Evolutionary conservation across 2,888 invertebrate genomes (phyloP).

Genomic region (Nudaria mundana): DNA sequence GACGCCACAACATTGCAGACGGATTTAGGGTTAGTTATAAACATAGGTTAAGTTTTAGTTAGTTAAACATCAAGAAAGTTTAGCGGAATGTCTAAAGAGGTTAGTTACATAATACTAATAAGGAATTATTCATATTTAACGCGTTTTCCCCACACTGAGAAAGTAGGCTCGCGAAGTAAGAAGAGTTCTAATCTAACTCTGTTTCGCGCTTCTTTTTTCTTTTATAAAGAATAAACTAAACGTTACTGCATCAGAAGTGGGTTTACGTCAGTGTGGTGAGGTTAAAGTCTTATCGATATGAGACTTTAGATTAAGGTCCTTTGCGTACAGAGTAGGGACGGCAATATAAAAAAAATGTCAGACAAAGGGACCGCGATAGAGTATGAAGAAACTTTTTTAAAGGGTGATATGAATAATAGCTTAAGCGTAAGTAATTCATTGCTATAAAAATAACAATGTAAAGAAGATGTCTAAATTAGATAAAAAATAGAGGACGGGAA

Average conservation of each 20-base stretch:
- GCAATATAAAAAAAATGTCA: too few species aligned
- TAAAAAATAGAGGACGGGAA: constrained; percentile 5
- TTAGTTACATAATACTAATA: constrained; percentile 13
- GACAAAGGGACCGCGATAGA: background rate
- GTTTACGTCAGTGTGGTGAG: too few species aligned
- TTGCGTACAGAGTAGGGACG: too few species aligned
- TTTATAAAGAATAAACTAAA: too few species aligned
- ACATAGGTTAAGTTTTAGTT: constrained; percentile 21
- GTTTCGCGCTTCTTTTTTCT: too few species aligned
- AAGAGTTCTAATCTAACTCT: too few species aligned
- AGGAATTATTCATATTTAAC: constrained; percentile 1
- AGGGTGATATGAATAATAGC: constrained; percentile 4
- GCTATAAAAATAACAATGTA: constrained; percentile 24
- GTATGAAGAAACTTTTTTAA: background rate
- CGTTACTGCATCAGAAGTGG: too few species aligned
- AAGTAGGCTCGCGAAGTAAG: too few species aligned
- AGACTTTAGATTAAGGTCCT: too few species aligned
- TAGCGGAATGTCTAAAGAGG: constrained; percentile 15
- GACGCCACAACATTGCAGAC: constrained; percentile 75
- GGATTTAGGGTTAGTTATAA: constrained; percentile 34
- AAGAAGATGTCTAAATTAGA: constrained; percentile 14
- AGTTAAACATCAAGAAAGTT: constrained; percentile 13
- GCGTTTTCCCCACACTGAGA: constrained; percentile 2
- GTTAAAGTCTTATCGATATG: too few species aligned
- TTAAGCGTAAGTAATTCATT: constrained; percentile 29